Evolutionary conservation across 23 tunicate genomes (phyloP).

Genomic region (Trididemnum clinides): DNA sequence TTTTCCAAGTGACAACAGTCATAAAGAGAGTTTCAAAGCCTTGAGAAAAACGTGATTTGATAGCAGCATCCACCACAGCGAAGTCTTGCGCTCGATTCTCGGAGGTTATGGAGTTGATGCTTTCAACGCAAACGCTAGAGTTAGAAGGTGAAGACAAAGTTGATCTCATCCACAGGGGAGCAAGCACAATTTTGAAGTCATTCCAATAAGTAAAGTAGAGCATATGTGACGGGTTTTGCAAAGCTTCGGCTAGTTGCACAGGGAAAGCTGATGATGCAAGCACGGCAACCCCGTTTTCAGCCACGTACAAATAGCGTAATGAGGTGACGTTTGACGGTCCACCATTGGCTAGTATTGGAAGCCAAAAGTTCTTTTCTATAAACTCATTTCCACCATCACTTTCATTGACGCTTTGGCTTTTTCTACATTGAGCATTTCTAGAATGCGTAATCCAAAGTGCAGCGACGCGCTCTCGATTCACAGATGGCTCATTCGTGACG

Average conservation of each 20-base stretch:
- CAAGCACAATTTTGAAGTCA: constrained; percentile 42
- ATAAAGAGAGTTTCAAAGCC: constrained; percentile 11
- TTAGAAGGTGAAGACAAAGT: not conserved
- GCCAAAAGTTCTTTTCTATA: not conserved
- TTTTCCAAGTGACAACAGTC: constrained; percentile 58
- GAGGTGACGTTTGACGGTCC: not conserved
- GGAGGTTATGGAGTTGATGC: not conserved
- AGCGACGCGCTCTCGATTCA: too few species aligned
- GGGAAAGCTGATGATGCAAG: constrained; percentile 21
- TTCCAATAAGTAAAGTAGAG: constrained; percentile 35
- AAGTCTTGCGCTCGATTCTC: not conserved
- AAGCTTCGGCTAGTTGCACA: not conserved
- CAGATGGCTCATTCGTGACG: too few species aligned
- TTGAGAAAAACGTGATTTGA: not conserved
- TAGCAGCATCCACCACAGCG: not conserved
- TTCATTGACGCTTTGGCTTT: not conserved
- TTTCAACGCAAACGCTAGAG: constrained; percentile 49
- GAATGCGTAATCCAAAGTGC: not conserved
- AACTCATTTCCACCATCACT: not conserved
- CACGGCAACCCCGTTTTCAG: constrained; percentile 60
- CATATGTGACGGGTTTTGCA: constrained; percentile 56
- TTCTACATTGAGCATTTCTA: not conserved
- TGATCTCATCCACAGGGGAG: constrained; percentile 74
- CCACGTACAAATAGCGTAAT: constrained; percentile 43
- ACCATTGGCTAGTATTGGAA: constrained; percentile 5